Base-by-base conservation (phyloP, 2,113 vertebrate genomes). In the Probosciger aterrimus region DNA sequence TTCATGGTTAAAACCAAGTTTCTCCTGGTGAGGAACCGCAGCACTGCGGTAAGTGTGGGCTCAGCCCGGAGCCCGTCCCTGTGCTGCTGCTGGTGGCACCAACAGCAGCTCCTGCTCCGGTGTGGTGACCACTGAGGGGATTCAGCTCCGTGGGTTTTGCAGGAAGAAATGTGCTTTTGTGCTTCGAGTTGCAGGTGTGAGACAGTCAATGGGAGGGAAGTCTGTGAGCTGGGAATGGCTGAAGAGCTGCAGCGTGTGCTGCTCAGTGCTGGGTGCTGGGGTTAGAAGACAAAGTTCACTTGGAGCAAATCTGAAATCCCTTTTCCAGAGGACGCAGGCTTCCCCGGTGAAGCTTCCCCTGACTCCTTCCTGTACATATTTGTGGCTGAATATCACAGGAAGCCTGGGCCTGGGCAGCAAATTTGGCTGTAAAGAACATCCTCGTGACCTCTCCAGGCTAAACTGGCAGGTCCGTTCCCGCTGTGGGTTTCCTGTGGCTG, bases 61-160 rank as follows among this genome's bases (percentile, higher is more conserved):
- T 53, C 80, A 86, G 86, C 83, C 82, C 86, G 55, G 78, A 82
- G 90, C 90, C 63, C 44, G 75, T 55, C 85, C 78, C 79, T 17
- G 39, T 63, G 11, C 75, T 85, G 8, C 75, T 82, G 69, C 76
- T 80, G 88, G 37, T 5, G 7, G 12, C 85, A 6, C 11, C 41
- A 63, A 0, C 53, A 60, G 88, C 68, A 22, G 52, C 62, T 64
- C 46, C 79, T 82, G 75, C 80, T 55, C 35, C 35, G 65, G 7
- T n/a, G 41, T 25, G 2, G 33, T 16, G 6, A 20, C 28, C 62
- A 6, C 91, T 24, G 68, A 0, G 6, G 43, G 30, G 27, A 57
- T 31, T 60, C 47, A 52, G 0, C 39, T n/a, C 43, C 67, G 37
- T 65, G 74, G 6, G 1, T 50, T 71, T 25, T 75, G 37, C 60